Percentiles rank a stretch among this genome's conserved stretches.
phyloP scores from a whole-genome alignment of 2,888 invertebrate species.

The Ophioninae sp. region DNA sequence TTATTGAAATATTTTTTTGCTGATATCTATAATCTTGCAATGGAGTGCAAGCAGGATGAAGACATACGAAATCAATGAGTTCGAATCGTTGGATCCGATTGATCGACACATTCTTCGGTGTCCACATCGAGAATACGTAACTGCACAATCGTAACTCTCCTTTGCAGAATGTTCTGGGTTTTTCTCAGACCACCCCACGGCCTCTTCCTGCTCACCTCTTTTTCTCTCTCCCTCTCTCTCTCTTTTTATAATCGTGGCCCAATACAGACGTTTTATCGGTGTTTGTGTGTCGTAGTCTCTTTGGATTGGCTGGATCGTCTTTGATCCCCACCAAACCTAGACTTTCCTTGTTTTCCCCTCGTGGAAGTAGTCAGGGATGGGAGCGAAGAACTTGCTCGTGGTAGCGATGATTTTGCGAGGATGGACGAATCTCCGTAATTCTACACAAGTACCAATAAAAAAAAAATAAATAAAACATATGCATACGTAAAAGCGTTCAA shows the following conservation, averaged over 20 bases:
- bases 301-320: slow-evolving; percentile 46
- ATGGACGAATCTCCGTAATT: not conserved
- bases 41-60: not conserved
- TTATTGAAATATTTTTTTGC: not conserved
- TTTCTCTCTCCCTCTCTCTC: slow-evolving; percentile 12
- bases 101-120: not conserved
- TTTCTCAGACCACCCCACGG: slow-evolving; percentile 29
- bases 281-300: slow-evolving; percentile 20
- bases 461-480: not conserved
- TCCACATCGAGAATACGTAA: not conserved
- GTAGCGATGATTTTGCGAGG: slow-evolving; percentile 20
- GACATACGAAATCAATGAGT: too few relatives aligned
- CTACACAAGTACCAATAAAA: not conserved
- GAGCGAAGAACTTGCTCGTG: slow-evolving; percentile 10
- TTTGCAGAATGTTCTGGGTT: slow-evolving; percentile 4
- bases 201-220: slow-evolving; percentile 9
- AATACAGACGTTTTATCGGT: not conserved
- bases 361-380: slow-evolving; percentile 13
- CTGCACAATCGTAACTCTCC: not conserved
- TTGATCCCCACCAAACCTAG: slow-evolving; percentile 37
- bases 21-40: not conserved
- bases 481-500: not conserved
- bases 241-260: slow-evolving; percentile 13
- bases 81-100: not conserved
- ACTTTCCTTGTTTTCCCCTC: slow-evolving; percentile 53